Evolutionary conservation across 2,113 vertebrate species (phyloP), one percentile per base, ranked within the genome.

Genomic region (Coptodon bakossiorum): DNA sequence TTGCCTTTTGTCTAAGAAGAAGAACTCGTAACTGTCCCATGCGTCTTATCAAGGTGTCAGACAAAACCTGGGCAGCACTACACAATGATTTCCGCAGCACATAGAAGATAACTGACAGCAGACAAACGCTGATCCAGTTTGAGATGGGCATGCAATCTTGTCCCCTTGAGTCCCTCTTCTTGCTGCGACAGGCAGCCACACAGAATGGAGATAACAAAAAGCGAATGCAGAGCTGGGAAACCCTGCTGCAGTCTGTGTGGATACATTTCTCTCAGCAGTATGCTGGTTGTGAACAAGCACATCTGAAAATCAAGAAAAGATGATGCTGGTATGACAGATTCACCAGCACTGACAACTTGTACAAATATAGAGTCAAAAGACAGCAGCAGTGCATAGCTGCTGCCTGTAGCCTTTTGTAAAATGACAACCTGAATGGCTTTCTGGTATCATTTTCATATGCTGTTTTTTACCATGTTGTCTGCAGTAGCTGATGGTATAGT

Each of bases 61-160:
- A 83, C 61, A 38, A 79, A 88, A 63, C 81, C 85, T 17, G 63
- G 88, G 40, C 68, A 89, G 63, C 22, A 82, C 83, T 81, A 93
- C 92, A 91, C 93, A 88, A 81, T 66, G 80, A 83, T 91, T 91
- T 91, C 88, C 85, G 31, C 36, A 90, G 91, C 92, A 92, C 85
- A 81, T 11, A 78, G 83, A 83, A 87, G 94, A 96, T 93, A 95
- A 94, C 84, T 87, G 88, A 94, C 89, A 94, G 88, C 86, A 88
- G 90, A 87, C 86, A 83, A 81, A 54, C 7, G 31, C 88, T 83
- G 94, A 95, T 94, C 93, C 90, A 89, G 86, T 94, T 90, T 50
- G 66, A 88, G 86, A 91, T 91, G 93, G 89, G 63, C 87, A 76
- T 14, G 43, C 84, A 91, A 88, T 94, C 89, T 86, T 61, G 81